These are phyloP conservation scores for Pedetes capensis DNA, from an alignment of 2,113 vertebrate species.

Conservation along the genomic window DNA sequence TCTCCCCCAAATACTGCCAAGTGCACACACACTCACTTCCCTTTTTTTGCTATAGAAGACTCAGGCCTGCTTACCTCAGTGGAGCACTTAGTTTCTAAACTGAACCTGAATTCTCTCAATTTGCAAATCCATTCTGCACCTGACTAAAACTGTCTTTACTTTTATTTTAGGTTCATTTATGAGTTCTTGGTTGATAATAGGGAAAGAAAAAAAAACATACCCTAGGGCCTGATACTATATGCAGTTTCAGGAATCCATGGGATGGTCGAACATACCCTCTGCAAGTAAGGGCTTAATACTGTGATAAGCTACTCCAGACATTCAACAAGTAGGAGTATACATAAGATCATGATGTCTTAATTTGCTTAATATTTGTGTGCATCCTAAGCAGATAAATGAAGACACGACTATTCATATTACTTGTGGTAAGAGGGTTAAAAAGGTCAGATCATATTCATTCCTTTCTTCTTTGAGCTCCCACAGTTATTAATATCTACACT, in stretches of 20 bases:
- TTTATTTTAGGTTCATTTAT: neutral
- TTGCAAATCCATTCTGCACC: neutral
- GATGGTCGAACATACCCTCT: neutral
- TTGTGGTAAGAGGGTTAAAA: neutral
- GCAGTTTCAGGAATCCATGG: no score
- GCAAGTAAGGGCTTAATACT: neutral
- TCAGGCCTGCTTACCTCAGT: neutral
- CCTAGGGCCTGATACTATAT: no score
- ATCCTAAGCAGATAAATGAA: constrained; percentile 10
- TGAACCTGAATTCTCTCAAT: neutral
- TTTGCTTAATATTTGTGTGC: neutral
- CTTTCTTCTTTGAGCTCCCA: neutral
- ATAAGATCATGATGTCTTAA: neutral
- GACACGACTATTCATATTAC: neutral
- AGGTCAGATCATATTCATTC: neutral
- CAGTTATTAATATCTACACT: neutral
- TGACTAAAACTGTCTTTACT: neutral
- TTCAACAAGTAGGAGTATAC: neutral
- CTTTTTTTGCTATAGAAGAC: neutral
- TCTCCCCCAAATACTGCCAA: neutral
- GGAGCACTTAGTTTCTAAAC: neutral
- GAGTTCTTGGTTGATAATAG: neutral
- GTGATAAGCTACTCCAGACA: neutral
- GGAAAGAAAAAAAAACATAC: neutral
- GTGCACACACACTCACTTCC: neutral